phyloP scores from a whole-genome alignment of 35 echinoderm and acorn worm genomes.

The Stichopus chloronotus region DNA sequence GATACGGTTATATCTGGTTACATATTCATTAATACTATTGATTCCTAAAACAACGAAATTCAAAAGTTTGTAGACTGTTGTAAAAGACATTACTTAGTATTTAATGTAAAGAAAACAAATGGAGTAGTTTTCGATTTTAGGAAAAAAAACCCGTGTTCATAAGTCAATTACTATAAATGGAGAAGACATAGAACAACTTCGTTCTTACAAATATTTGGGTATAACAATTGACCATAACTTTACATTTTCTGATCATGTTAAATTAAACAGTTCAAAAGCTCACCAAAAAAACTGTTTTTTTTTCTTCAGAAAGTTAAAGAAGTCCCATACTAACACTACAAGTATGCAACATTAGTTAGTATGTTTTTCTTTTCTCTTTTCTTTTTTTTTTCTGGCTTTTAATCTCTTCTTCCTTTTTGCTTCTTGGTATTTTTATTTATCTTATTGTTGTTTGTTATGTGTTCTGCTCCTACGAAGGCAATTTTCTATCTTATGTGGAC shows the following conservation, averaged over 20 bases:
- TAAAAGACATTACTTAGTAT: constrained; percentile 1
- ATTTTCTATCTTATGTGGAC: no score
- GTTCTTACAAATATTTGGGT: background rate
- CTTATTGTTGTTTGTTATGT: no score
- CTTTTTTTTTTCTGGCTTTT: no score
- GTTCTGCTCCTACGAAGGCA: no score
- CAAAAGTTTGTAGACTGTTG: background rate
- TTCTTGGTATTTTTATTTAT: no score
- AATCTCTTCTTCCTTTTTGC: no score
- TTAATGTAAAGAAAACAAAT: background rate
- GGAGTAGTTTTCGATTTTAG: background rate
- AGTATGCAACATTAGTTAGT: background rate
- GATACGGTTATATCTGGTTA: background rate
- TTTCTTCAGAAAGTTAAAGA: background rate
- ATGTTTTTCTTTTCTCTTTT: no score
- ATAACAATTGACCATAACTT: background rate
- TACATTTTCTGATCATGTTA: background rate
- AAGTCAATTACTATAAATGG: background rate
- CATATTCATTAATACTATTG: background rate
- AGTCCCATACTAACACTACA: background rate
- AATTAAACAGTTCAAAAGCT: background rate
- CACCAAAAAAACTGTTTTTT: background rate
- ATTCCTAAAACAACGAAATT: background rate
- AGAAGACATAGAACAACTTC: background rate
- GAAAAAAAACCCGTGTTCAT: background rate